Evolutionary conservation across 2,113 vertebrate species (phyloP), one percentile per base, ranked within the genome.

Genomic region (Pelmatolapia mariae): DNA sequence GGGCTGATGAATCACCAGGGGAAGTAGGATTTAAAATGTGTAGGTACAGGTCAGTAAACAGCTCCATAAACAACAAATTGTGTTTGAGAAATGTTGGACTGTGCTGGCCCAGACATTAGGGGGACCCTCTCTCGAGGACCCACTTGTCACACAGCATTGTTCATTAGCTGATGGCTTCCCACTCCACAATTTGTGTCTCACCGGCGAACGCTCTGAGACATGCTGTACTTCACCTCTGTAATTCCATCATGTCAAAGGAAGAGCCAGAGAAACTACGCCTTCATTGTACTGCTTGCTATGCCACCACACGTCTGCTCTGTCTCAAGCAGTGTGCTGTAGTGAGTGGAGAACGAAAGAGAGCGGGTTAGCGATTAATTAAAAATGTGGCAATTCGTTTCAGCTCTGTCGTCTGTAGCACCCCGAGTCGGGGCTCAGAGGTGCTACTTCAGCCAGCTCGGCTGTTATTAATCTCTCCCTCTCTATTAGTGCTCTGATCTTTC

Each of bases 321-420:
- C 79, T 91, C 38, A 29, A 78, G 80, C 76, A 52, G 52, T 47
- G 73, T 82, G 71, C 36, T 79, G 82, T 52, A 15, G 82, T 10
- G 82, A 91, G 89, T 15, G 40, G 85, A 19, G 59, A 84, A n/a
- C 10, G 9, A 78, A 61, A 84, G 63, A 56, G 78, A 83, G 33
- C 3, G 78, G 78, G 87, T 92, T 86, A 84, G 89, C 79, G 57
- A 92, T 95, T 95, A 91, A 96, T 95, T 95, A 95, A 94, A 94
- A 94, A 94, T 82, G 92, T 91, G 92, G 87, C 88, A 86, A 94
- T 95, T 93, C 38, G 88, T 94, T 92, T 92, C 85, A 43, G 89
- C 86, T 84, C 89, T 18, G 66, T 91, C 83, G 63, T 89, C 88
- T 91, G 84, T 57, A 61, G 82, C 92, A 89, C 45, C 89, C 59